Percentiles rank a stretch among this genome's conserved stretches.
These are phyloP conservation scores for Marisa cornuarietis DNA, from an alignment of 1,140 invertebrate species.

Conservation along the genomic window DNA sequence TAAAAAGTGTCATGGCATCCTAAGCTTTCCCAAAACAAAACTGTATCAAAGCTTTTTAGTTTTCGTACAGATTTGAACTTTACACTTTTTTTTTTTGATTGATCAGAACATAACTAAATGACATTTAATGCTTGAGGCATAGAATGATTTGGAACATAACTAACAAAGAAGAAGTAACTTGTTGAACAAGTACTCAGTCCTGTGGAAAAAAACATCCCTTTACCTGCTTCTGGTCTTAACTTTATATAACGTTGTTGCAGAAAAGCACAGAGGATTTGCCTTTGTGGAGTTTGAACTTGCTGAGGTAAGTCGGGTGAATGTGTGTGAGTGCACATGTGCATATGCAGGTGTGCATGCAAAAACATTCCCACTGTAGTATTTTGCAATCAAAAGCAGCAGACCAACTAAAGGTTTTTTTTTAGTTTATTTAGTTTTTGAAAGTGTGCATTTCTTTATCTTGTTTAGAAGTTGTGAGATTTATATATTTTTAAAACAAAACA, in stretches of 20 bases:
- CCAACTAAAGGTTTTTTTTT: background rate
- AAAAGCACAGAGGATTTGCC: conserved; percentile 96
- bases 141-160: background rate
- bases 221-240: background rate
- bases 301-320: conserved; percentile 64
- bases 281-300: conserved; percentile 95
- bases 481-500: background rate
- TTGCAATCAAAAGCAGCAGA: no score
- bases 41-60: no score
- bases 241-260: conserved; percentile 65
- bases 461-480: no score
- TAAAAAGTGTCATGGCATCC: no score
- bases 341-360: no score
- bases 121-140: background rate
- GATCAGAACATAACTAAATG: background rate
- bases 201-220: background rate
- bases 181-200: no score
- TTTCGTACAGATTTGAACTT: no score
- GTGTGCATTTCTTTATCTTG: background rate
- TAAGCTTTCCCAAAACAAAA: no score
- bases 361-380: no score
- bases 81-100: background rate
- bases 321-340: no score
- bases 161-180: background rate
- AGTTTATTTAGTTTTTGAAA: background rate